These are phyloP conservation scores for Eledone cirrhosa DNA, from an alignment of 2,888 invertebrate genomes.

Conservation along the genomic window DNA sequence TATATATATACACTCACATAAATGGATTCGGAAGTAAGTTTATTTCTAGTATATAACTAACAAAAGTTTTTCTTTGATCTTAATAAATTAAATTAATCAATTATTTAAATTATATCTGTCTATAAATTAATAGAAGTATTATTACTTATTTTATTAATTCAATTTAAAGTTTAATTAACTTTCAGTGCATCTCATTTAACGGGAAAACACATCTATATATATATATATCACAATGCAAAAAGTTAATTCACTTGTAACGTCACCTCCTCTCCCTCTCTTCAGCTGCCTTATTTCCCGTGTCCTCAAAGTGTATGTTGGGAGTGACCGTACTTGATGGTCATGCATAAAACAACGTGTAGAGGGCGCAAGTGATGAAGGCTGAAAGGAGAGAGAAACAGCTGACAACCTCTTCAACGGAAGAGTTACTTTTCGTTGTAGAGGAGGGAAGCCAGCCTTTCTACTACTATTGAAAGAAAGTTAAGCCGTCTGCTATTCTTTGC, in stretches of 20 bases:
- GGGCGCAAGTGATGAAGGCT: constrained; percentile 26
- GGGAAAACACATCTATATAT: no score
- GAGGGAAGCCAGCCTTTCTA: background rate
- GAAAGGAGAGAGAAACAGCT: constrained; percentile 14
- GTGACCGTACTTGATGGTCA: constrained; percentile 30
- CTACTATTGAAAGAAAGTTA: no score
- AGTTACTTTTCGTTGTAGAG: constrained; percentile 15
- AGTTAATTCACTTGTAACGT: background rate
- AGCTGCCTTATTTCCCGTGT: constrained; percentile 16
- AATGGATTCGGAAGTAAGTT: background rate
- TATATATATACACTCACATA: background rate
- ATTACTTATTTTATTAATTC: background rate
- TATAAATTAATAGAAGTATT: background rate
- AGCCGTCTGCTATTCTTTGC: no score
- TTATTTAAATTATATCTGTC: background rate
- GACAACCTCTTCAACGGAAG: constrained; percentile 24
- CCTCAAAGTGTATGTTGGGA: constrained; percentile 24
- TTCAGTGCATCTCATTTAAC: background rate
- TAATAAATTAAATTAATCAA: no score
- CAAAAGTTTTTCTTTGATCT: no score
- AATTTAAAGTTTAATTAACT: background rate
- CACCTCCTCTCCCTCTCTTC: background rate
- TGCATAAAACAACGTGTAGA: constrained; percentile 27
- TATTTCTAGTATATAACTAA: background rate
- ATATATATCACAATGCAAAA: no score